phyloP scores from a whole-genome alignment of 2,888 invertebrate species.

The Microctonus aethiopoides region DNA sequence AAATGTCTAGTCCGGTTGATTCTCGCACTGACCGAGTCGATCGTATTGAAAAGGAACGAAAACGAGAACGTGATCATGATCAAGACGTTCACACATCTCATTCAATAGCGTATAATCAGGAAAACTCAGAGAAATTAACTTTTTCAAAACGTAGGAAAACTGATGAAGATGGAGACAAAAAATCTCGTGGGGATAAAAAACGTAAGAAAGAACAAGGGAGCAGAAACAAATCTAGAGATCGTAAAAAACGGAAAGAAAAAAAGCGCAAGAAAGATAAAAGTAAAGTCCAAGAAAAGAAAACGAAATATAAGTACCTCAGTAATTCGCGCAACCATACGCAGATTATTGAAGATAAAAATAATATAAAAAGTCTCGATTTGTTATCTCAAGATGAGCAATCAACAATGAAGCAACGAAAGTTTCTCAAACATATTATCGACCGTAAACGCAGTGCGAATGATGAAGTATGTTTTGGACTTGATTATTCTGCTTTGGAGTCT shows the following conservation, averaged over 20 bases:
- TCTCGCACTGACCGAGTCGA: conserved; percentile 48
- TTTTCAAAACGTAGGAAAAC: conserved; percentile 52
- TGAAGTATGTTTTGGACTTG: conserved; percentile 80
- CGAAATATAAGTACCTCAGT: conserved; percentile 59
- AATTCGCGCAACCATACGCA: conserved; percentile 35
- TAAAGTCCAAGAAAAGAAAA: conserved; percentile 60
- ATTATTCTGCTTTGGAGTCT: conserved; percentile 78
- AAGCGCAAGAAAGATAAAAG: conserved; percentile 68
- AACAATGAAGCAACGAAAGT: conserved; percentile 57
- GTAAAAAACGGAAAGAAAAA: conserved; percentile 66
- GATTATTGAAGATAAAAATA: conserved; percentile 36
- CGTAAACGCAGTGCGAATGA: conserved; percentile 77
- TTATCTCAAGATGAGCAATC: conserved; percentile 46
- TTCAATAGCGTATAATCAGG: conserved; percentile 43
- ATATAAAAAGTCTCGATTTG: conserved; percentile 43
- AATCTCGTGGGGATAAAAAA: conserved; percentile 54
- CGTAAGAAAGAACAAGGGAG: conserved; percentile 62
- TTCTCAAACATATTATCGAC: conserved; percentile 67
- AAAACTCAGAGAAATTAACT: conserved; percentile 46
- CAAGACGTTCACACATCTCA: conserved; percentile 44
- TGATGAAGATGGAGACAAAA: conserved; percentile 54
- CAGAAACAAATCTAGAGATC: conserved; percentile 59
- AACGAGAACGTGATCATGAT: conserved; percentile 59
- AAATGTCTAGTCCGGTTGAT: conserved; percentile 46
- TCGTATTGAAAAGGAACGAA: conserved; percentile 65